Evolutionary conservation across 2,888 invertebrate species (phyloP).

Genomic region (Pedicia rivosa): DNA sequence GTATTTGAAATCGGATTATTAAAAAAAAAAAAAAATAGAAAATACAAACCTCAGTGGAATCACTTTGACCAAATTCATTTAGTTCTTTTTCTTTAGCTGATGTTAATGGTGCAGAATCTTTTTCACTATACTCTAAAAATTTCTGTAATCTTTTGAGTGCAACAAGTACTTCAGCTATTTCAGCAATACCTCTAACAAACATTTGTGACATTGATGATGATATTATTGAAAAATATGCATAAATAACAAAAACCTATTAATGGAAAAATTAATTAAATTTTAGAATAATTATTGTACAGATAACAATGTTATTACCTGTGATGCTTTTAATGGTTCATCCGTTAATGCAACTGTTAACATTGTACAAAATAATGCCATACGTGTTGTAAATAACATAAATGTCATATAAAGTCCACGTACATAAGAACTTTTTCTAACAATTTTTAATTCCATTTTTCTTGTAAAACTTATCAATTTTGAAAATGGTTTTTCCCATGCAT

Average conservation of each 20-base stretch:
- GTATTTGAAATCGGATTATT: too few relatives aligned
- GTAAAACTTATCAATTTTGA: slow-evolving; percentile 53
- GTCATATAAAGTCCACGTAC: slow-evolving; percentile 52
- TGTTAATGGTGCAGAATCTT: slow-evolving; percentile 6
- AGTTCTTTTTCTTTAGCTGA: slow-evolving; percentile 7
- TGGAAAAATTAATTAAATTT: neutral
- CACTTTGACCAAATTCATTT: slow-evolving; percentile 9
- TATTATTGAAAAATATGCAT: slow-evolving; percentile 37
- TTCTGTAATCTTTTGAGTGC: slow-evolving; percentile 49
- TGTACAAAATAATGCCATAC: slow-evolving; percentile 60
- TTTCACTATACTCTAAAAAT: slow-evolving; percentile 30
- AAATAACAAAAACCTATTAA: slow-evolving; percentile 35
- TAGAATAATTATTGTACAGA: neutral
- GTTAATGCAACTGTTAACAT: slow-evolving; percentile 50
- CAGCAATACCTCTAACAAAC: slow-evolving; percentile 53
- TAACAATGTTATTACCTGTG: slow-evolving; percentile 39
- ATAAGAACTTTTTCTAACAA: slow-evolving; percentile 44
- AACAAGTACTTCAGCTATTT: slow-evolving; percentile 63
- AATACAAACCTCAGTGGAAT: too few relatives aligned
- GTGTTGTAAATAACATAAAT: slow-evolving; percentile 65
- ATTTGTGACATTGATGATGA: slow-evolving; percentile 39
- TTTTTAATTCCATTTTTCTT: slow-evolving; percentile 42
- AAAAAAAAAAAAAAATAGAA: too few relatives aligned
- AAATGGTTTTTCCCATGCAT: slow-evolving; percentile 81
- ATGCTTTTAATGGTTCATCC: slow-evolving; percentile 51